These are phyloP conservation scores for Amblyjoppa proteus DNA, from an alignment of 2,888 invertebrate genomes.

Conservation along the genomic window DNA sequence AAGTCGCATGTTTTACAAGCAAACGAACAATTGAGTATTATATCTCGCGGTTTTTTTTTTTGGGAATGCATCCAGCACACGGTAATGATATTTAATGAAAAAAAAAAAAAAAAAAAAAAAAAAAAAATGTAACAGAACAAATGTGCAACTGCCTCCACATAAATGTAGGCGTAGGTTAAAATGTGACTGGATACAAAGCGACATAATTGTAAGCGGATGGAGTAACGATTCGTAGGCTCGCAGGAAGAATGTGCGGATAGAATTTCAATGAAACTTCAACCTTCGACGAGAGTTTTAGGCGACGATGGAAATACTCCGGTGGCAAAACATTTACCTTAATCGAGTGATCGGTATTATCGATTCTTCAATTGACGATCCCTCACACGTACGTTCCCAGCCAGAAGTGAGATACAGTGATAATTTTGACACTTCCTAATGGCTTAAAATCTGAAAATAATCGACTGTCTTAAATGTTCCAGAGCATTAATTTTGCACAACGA, in stretches of 20 bases:
- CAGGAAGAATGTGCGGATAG: constrained; percentile 4
- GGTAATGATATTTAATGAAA: constrained; percentile 47
- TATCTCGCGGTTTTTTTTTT: background rate
- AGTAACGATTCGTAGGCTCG: constrained; percentile 11
- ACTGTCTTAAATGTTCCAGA: no score
- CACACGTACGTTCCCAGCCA: no score
- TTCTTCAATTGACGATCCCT: background rate
- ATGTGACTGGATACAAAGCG: constrained; percentile 72
- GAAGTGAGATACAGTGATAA: no score
- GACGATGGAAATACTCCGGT: background rate
- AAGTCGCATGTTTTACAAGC: constrained; percentile 7
- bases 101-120: constrained; percentile 55
- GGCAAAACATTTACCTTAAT: background rate
- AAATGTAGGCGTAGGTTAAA: constrained; percentile 77
- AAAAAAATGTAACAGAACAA: constrained; percentile 70
- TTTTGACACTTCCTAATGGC: no score
- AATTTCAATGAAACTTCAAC: constrained; percentile 11
- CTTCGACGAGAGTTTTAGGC: background rate
- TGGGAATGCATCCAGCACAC: constrained; percentile 18
- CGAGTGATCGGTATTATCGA: background rate
- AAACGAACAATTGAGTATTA: background rate
- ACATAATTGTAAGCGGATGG: constrained; percentile 20
- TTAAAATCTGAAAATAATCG: no score
- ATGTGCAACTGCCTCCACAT: constrained; percentile 81
- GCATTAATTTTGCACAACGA: background rate